Evolutionary conservation across 2,113 vertebrate species (phyloP).

Genomic region (Hyla sarda): DNA sequence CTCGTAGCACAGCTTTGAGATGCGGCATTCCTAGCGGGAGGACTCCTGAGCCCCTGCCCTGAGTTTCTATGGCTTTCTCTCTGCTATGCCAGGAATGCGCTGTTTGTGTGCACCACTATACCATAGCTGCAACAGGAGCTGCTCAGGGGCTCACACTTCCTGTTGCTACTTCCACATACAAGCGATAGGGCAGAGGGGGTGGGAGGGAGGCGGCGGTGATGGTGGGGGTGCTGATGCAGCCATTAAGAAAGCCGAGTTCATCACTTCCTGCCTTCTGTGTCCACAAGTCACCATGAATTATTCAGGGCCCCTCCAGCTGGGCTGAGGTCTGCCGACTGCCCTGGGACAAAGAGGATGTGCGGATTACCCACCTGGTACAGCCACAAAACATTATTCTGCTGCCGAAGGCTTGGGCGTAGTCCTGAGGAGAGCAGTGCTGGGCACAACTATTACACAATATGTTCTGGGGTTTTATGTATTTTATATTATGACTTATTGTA

Average conservation of each 20-base stretch:
- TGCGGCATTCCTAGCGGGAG: too few relatives aligned
- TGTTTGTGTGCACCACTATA: neutral
- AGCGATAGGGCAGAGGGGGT: neutral
- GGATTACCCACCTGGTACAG: neutral
- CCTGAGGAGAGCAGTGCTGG: neutral
- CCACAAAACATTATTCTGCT: neutral
- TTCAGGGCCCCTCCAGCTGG: slow-evolving; percentile 43
- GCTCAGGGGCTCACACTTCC: slow-evolving; percentile 12
- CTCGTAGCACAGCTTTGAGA: too few relatives aligned
- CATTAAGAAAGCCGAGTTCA: slow-evolving; percentile 18
- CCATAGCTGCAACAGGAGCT: neutral
- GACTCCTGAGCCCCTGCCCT: neutral
- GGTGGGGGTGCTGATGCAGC: slow-evolving; percentile 13
- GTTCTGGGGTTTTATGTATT: neutral
- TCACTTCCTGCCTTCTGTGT: slow-evolving; percentile 53
- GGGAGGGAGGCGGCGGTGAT: neutral
- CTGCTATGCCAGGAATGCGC: slow-evolving; percentile 29
- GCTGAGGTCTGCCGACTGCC: slow-evolving; percentile 7
- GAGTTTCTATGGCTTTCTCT: neutral
- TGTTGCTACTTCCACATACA: slow-evolving; percentile 30
- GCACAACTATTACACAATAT: neutral
- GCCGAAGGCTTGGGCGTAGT: neutral
- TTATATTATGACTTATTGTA: neutral
- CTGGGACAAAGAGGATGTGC: slow-evolving; percentile 30
- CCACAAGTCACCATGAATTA: slow-evolving; percentile 53